Evolutionary conservation across 2,888 invertebrate species (phyloP).

Genomic region (Ormyrus labotus): DNA sequence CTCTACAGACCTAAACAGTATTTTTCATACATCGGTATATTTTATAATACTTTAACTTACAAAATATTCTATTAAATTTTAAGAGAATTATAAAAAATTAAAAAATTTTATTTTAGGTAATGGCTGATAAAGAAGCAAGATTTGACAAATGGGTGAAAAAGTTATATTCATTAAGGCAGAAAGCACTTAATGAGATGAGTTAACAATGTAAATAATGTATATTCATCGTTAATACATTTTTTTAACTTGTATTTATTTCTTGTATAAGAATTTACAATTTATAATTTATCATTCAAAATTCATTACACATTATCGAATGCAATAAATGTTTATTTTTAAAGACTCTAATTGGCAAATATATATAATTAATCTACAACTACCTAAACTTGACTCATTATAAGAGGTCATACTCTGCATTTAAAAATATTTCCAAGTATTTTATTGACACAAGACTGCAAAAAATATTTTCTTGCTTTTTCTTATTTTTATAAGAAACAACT

Average conservation of each 20-base stretch:
- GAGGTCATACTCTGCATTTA: conserved; percentile 46
- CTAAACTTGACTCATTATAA: conserved; percentile 39
- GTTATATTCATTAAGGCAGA: conserved; percentile 81
- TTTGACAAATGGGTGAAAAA: conserved; percentile 87
- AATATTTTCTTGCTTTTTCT: not conserved
- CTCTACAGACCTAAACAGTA: conserved; percentile 64
- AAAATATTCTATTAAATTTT: conserved; percentile 17
- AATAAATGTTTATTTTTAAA: conserved; percentile 50
- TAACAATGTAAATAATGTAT: not conserved
- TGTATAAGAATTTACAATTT: conserved; percentile 55
- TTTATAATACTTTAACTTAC: conserved; percentile 14
- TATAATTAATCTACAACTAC: conserved; percentile 44
- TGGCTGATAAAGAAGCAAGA: conserved; percentile 82
- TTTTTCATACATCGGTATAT: conserved; percentile 72
- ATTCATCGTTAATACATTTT: conserved; percentile 15
- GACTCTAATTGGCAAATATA: conserved; percentile 47
- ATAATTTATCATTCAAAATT: conserved; percentile 47
- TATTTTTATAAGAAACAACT: conserved; percentile 5
- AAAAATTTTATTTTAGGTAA: conserved; percentile 78
- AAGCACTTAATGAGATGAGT: conserved; percentile 77
- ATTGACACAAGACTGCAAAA: conserved; percentile 32
- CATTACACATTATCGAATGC: conserved; percentile 49
- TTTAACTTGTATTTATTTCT: conserved; percentile 55
- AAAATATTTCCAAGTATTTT: conserved; percentile 40
- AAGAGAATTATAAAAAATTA: conserved; percentile 13